Evolutionary conservation across 2,113 vertebrate genomes (phyloP), one percentile per base, ranked within the genome.

Genomic region (Patagioenas fasciata): DNA sequence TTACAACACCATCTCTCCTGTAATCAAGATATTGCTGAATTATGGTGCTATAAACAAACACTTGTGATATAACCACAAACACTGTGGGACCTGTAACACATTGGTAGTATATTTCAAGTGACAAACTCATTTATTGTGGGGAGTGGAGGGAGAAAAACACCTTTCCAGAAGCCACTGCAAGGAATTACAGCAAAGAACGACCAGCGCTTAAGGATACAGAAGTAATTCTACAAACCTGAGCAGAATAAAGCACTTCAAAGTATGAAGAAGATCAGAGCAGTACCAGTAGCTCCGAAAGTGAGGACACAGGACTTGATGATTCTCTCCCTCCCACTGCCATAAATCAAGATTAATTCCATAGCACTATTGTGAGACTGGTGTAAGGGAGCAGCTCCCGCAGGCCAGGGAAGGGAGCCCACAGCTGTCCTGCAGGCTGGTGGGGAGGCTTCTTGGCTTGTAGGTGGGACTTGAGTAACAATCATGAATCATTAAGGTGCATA

Each of bases 1-100:
- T 96, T 96, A 96, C 86, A 93, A 58, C 93, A 92, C 71, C 93
- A 83, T 89, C 92, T 96, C 88, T 93, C 80, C 92, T 85, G 82
- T 95, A 96, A 97, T 97, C 96, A 95, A 96, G 95, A 95, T 96
- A 96, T 96, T 95, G 90, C 92, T 97, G 95, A 96, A 96, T 97
- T 96, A 96, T 96, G 93, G 90, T 91, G 92, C 96, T 94, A 96
- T 97, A 96, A 97, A 95, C 96, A 97, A 97, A 96, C 95, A 92
- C 88, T 96, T 96, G 95, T 94, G 96, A 90, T 96, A 97, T 78
- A 95, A 95, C 95, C 88, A 93, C 96, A 96, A 97, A 96, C 90
- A 93, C 96, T 95, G 69, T 94, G 93, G 96, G 93, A 96, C 93
- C 54, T 62, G 88, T 96, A 96, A 96, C 94, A 91, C 96, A 95